These are phyloP conservation scores for Tinamus major DNA, from an alignment of 2,797 vertebrate species.

Conservation along the genomic window DNA sequence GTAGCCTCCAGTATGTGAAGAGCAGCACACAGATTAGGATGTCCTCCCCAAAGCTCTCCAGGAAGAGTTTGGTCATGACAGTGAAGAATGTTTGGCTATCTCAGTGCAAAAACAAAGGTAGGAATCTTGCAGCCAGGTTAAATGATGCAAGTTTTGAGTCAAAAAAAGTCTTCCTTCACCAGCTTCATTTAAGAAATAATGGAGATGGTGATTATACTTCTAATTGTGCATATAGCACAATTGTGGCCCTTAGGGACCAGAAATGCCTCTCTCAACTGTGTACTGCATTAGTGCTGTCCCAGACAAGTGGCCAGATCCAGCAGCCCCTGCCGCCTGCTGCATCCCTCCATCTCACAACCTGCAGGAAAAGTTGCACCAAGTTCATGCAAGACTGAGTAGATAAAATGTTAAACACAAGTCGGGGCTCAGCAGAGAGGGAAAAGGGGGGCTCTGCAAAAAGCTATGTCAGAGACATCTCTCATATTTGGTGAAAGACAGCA, in stretches of 20 bases:
- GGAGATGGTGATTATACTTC: neutral
- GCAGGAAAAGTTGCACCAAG: neutral
- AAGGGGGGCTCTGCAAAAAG: conserved; percentile 18
- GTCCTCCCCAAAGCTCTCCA: neutral
- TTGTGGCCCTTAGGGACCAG: neutral
- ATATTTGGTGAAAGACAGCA: conserved; percentile 35
- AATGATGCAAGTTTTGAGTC: conserved; percentile 5
- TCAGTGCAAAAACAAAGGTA: conserved; percentile 39
- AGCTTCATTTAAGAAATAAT: conserved; percentile 6
- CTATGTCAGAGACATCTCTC: conserved; percentile 3
- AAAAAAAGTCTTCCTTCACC: neutral
- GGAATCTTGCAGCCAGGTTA: neutral
- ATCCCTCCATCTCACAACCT: neutral
- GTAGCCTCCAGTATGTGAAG: conserved; percentile 47
- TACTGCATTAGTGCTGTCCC: fast-evolving
- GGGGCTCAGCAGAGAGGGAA: conserved; percentile 44
- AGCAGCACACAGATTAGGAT: conserved; percentile 2
- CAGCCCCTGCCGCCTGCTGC: neutral
- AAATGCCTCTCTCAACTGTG: conserved; percentile 8
- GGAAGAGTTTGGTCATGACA: conserved; percentile 60
- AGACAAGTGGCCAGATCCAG: neutral
- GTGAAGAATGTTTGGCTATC: conserved; percentile 34
- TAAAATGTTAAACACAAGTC: neutral
- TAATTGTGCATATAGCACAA: neutral
- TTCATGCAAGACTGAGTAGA: neutral